Percentiles rank a stretch among this genome's conserved stretches.
Conservation (phyloP, 2,113 vertebrate species). For the Colistium nudipinnis region DNA sequence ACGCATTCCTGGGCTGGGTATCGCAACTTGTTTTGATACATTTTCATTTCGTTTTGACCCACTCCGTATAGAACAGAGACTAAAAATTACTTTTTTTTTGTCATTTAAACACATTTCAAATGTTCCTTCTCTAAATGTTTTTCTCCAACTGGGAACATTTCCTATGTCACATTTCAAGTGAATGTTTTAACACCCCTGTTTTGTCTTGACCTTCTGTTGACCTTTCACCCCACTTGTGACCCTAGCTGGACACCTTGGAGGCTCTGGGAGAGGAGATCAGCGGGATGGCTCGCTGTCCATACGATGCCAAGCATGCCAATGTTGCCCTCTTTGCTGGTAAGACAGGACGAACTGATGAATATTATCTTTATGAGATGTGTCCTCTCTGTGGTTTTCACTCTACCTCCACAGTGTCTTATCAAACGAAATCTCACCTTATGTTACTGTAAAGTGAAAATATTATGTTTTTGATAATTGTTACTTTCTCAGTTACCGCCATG, state of each 20-base stretch:
- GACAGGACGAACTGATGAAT: too few relatives aligned
- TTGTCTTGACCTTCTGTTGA: slow-evolving; percentile 45
- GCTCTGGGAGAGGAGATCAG: slow-evolving; percentile 94
- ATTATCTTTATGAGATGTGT: too few relatives aligned
- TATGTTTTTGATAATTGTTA: too few relatives aligned
- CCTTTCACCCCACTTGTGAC: slow-evolving; percentile 49
- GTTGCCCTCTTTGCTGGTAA: slow-evolving; percentile 96
- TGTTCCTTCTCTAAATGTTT: slow-evolving; percentile 11
- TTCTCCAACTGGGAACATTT: slow-evolving; percentile 20
- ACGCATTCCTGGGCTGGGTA: slow-evolving; percentile 14
- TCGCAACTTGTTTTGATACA: slow-evolving; percentile 3
- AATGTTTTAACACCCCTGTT: slow-evolving; percentile 31
- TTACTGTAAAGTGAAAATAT: background rate
- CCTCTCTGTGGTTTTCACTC: background rate
- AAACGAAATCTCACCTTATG: background rate
- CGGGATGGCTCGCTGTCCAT: slow-evolving; percentile 98
- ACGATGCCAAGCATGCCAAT: slow-evolving; percentile 97
- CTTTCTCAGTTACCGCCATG: too few relatives aligned
- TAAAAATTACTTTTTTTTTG: slow-evolving; percentile 16
- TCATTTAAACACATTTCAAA: slow-evolving; percentile 20
- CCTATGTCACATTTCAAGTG: slow-evolving; percentile 8
- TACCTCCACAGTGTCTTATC: background rate
- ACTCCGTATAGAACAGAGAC: slow-evolving; percentile 38
- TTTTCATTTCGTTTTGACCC: slow-evolving; percentile 24
- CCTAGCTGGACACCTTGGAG: slow-evolving; percentile 93